Percentiles rank a stretch among this genome's conserved stretches.
These are phyloP conservation scores for Thyatira batis DNA, from an alignment of 2,888 invertebrate genomes.

Conservation along the genomic window DNA sequence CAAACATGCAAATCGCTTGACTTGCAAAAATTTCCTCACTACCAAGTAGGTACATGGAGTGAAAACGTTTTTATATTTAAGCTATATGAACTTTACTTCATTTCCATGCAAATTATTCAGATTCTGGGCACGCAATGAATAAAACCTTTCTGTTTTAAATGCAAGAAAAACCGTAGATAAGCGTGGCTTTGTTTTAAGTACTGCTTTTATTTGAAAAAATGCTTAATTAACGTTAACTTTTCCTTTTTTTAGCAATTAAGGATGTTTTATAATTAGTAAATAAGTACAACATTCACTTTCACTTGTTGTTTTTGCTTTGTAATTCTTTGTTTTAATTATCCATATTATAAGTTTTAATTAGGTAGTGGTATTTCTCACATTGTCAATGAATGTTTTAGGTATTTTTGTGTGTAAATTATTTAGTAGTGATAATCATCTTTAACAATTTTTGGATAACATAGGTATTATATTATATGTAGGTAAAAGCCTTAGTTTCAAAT, in stretches of 20 bases:
- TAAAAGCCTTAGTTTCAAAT: too few species aligned
- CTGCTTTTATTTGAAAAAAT: neutral
- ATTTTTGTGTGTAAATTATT: too few species aligned
- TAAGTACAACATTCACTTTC: neutral
- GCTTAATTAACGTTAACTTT: neutral
- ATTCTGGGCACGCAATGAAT: slow-evolving; percentile 32
- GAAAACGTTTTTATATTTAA: slow-evolving; percentile 13
- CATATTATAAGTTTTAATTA: too few species aligned
- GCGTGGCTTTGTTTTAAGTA: neutral
- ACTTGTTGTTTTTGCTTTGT: neutral
- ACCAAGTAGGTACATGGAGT: slow-evolving; percentile 7
- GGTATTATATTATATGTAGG: too few species aligned
- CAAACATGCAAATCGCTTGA: slow-evolving; percentile 15
- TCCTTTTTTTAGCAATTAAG: neutral
- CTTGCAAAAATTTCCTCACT: slow-evolving; percentile 18
- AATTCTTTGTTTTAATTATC: too few species aligned
- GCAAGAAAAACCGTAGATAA: slow-evolving; percentile 8
- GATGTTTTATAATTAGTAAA: neutral
- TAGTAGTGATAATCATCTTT: too few species aligned
- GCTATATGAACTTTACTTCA: slow-evolving; percentile 17
- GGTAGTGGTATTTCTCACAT: too few species aligned
- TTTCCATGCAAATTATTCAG: slow-evolving; percentile 44
- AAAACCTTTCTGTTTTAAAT: slow-evolving; percentile 22
- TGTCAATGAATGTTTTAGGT: too few species aligned
- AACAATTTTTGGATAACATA: too few species aligned